Evolutionary conservation across 2,113 vertebrate genomes (phyloP).

Genomic region (Cochlearius cochlearius): DNA sequence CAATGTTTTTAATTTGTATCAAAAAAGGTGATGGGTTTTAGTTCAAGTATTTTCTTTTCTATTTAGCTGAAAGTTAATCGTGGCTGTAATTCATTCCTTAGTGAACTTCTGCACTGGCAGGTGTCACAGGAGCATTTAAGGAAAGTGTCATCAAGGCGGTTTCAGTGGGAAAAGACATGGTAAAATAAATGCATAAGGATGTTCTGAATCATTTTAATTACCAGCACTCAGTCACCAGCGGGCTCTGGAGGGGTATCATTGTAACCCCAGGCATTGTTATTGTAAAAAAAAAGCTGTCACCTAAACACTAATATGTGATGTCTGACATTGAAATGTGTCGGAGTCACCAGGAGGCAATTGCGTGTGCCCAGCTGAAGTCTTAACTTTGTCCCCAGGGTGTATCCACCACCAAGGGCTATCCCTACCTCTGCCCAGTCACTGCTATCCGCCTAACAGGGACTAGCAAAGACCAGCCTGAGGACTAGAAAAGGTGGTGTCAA

Average conservation of each 20-base stretch:
- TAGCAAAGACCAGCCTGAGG: neutral
- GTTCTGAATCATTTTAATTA: neutral
- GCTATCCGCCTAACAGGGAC: neutral
- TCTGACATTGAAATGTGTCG: neutral
- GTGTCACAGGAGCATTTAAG: neutral
- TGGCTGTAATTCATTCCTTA: neutral
- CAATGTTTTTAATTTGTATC: neutral
- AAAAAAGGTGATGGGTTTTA: neutral
- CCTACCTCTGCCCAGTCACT: neutral
- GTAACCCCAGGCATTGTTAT: neutral
- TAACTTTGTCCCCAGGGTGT: neutral
- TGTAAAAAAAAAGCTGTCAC: neutral
- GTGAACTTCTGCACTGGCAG: neutral
- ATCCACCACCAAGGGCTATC: rapidly evolving
- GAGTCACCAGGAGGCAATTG: neutral
- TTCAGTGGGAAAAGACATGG: neutral
- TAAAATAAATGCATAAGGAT: neutral
- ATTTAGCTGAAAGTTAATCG: neutral
- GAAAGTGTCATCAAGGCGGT: neutral
- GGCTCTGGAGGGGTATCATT: neutral
- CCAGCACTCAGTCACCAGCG: neutral
- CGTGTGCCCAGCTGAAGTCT: neutral
- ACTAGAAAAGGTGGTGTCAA: neutral
- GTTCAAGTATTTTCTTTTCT: neutral
- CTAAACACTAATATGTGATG: neutral